Conservation (phyloP, 2,797 vertebrate species). For the Morus bassanus region DNA sequence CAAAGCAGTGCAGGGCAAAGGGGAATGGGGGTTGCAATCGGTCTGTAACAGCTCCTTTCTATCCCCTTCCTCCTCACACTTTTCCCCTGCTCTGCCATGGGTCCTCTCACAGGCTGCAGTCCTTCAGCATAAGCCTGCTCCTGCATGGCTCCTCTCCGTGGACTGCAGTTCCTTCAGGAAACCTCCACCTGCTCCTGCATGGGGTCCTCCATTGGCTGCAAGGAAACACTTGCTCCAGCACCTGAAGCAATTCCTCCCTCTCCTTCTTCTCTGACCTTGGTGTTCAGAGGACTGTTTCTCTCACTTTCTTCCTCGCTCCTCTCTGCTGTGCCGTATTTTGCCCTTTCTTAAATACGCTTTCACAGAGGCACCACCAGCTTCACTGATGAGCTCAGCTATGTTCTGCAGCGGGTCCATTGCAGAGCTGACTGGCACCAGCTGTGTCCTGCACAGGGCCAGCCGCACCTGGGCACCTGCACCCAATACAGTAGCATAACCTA, state of each 20-base stretch:
- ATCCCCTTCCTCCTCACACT: fast-evolving
- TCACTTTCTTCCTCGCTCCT: not conserved
- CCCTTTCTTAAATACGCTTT: not conserved
- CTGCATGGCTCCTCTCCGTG: not conserved
- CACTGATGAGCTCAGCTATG: not conserved
- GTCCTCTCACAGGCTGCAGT: not conserved
- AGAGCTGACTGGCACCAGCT: not conserved
- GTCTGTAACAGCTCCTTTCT: not conserved
- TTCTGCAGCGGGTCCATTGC: fast-evolving
- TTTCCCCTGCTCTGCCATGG: not conserved
- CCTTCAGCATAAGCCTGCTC: not conserved
- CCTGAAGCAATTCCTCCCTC: not conserved
- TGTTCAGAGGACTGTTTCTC: not conserved
- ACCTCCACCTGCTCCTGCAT: not conserved
- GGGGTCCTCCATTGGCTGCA: not conserved
- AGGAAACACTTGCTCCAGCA: not conserved
- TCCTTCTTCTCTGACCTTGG: not conserved
- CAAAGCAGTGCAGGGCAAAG: not conserved
- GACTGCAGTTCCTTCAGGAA: not conserved
- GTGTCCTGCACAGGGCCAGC: not conserved
- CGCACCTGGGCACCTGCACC: not conserved
- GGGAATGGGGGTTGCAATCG: not conserved
- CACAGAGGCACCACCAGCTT: not conserved
- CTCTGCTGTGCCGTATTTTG: not conserved
- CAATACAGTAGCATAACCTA: not conserved